Evolutionary conservation across 2,113 vertebrate genomes (phyloP), one percentile per base, ranked within the genome.

Genomic region (Asarcornis scutulata): DNA sequence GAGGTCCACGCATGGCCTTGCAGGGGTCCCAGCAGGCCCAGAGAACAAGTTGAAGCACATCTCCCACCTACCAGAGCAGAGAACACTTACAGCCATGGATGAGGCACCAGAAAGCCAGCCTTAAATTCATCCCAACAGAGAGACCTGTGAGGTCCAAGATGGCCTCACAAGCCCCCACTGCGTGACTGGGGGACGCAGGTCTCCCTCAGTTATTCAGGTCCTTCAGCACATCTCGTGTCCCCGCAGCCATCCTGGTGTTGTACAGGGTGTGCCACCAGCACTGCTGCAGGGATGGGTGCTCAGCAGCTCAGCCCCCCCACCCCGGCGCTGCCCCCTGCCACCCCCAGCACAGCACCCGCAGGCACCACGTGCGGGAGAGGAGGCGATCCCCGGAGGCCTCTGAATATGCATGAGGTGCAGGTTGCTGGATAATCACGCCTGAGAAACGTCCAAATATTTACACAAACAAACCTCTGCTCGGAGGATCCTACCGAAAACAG

Each of bases 391-490:
- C 1, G 79, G 86, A 86, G 80, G 62, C 58, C 81, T 77, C 87
- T 97, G 95, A 94, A 96, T 97, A 96, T 95, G 93, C 90, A 97
- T 90, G 93, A 96, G 94, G 93, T 60, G 91, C 95, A 90, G 90
- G 93, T 91, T 92, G 91, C 92, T 97, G 73, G 4, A 83, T 84
- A 92, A 95, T 95, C 91, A 89, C 6, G 55, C 78, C 89, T 82
- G 91, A 94, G 94, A 88, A 89, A 93, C 26, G 84, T 96, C 91
- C 97, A 96, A 96, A 96, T 95, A 97, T 96, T 97, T 64, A 95
- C 94, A 80, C 96, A 95, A 96, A 97, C 93, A 96, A 96, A 82
- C 56, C 89, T 94, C 88, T 79, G 40, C 92, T 92, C 82, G 3
- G 32, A 90, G 89, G 95, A 93, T 68, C 94, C 88, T 67, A 3